These are phyloP conservation scores for Emesis russula DNA, from an alignment of 2,888 invertebrate species.

Conservation along the genomic window DNA sequence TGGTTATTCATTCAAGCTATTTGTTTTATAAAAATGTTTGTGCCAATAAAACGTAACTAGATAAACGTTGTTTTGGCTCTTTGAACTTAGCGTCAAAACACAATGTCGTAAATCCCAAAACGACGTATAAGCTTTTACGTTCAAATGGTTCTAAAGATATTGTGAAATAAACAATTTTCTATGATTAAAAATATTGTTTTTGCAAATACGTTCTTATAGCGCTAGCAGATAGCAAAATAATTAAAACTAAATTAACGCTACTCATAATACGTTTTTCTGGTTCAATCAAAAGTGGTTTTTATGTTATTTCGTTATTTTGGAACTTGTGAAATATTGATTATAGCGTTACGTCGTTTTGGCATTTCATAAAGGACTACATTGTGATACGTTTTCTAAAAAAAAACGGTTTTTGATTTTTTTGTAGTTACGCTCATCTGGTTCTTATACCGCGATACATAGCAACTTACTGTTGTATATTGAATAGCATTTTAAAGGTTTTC, in stretches of 20 bases:
- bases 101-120: constrained; percentile 54
- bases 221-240: constrained; percentile 50
- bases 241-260: constrained; percentile 46
- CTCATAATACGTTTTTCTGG: constrained; percentile 62
- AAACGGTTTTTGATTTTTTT: background rate
- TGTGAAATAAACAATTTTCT: constrained; percentile 45
- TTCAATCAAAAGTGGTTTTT: constrained; percentile 40
- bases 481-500: too few relatives aligned
- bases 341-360: constrained; percentile 58
- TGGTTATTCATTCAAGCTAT: constrained; percentile 33
- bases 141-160: constrained; percentile 46
- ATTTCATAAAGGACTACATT: constrained; percentile 49
- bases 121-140: constrained; percentile 64
- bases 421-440: too few relatives aligned
- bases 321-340: constrained; percentile 36
- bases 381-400: constrained; percentile 25
- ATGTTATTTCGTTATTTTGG: constrained; percentile 31
- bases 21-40: constrained; percentile 48
- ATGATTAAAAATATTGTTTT: constrained; percentile 58
- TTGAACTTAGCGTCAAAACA: constrained; percentile 58
- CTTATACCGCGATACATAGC: too few relatives aligned
- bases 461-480: too few relatives aligned
- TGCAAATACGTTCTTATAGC: constrained; percentile 62
- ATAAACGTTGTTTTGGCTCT: constrained; percentile 57
- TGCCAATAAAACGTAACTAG: constrained; percentile 60